A percentile compares a stretch with the other conserved stretches of the same genome.
phyloP scores from a whole-genome alignment of 2,797 vertebrate genomes.

The Parauchenoglanis punctatus region DNA sequence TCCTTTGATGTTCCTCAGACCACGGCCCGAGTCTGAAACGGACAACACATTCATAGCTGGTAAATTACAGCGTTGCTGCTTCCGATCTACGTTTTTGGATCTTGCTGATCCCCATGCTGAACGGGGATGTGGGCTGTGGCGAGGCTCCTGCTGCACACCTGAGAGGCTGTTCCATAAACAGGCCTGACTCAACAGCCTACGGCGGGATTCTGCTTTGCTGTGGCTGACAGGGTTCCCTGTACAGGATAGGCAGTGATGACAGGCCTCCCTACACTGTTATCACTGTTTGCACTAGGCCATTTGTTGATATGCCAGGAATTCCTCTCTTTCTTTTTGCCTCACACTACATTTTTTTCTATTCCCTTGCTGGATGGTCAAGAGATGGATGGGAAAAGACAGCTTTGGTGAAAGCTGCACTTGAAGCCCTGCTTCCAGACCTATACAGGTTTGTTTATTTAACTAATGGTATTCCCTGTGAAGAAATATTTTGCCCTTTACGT shows the following conservation, averaged over 20 bases:
- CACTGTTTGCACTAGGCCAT: constrained; percentile 52
- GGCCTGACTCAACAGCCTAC: constrained; percentile 42
- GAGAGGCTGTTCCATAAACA: constrained; percentile 40
- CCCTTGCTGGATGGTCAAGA: constrained; percentile 40
- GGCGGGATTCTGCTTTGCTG: constrained; percentile 30
- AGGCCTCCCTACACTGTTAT: constrained; percentile 50
- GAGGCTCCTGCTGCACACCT: constrained; percentile 45
- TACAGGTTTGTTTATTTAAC: constrained; percentile 46
- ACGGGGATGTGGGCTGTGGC: neutral
- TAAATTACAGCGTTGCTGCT: constrained; percentile 40
- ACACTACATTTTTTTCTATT: constrained; percentile 8
- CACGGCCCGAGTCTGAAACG: neutral
- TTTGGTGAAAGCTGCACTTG: constrained; percentile 52
- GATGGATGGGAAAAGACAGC: constrained; percentile 50
- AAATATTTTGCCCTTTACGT: constrained; percentile 22
- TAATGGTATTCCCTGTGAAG: constrained; percentile 40
- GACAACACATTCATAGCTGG: constrained; percentile 40
- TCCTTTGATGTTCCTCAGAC: constrained; percentile 39
- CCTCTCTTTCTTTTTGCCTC: constrained; percentile 24
- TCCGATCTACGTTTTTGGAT: constrained; percentile 17
- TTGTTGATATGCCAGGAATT: constrained; percentile 59
- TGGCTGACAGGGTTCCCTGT: constrained; percentile 46
- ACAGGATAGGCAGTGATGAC: constrained; percentile 52
- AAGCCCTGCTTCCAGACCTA: constrained; percentile 30
- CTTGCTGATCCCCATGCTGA: constrained; percentile 32